These are phyloP conservation scores for Pachycephala philippinensis DNA, from an alignment of 2,113 vertebrate species.

Conservation along the genomic window DNA sequence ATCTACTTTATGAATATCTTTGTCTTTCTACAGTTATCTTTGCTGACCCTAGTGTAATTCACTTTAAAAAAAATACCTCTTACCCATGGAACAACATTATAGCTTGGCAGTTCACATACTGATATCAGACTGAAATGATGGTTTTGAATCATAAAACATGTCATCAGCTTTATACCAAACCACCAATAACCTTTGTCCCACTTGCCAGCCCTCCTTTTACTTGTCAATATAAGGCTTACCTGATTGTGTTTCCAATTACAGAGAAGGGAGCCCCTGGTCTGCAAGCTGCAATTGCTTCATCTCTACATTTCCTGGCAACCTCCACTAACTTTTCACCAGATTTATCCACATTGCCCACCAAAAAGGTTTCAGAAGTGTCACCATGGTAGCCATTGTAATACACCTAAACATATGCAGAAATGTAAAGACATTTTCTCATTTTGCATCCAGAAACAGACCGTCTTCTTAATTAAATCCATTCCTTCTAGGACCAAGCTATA, in stretches of 20 bases:
- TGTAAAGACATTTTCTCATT: slow-evolving; percentile 42
- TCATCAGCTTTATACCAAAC: slow-evolving; percentile 86
- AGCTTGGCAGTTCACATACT: slow-evolving; percentile 84
- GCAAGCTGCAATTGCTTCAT: slow-evolving; percentile 91
- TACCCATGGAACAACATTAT: slow-evolving; percentile 77
- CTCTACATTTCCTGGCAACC: slow-evolving; percentile 87
- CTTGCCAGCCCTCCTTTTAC: slow-evolving; percentile 81
- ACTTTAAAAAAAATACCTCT: slow-evolving; percentile 73
- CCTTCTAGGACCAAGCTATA: not conserved
- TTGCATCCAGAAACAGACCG: not conserved
- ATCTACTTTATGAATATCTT: slow-evolving; percentile 53
- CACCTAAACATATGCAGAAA: slow-evolving; percentile 79
- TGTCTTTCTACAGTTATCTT: slow-evolving; percentile 75
- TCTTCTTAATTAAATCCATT: slow-evolving; percentile 2
- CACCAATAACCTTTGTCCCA: slow-evolving; percentile 85
- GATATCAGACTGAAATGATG: slow-evolving; percentile 88
- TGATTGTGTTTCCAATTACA: slow-evolving; percentile 96
- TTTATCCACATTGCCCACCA: slow-evolving; percentile 89
- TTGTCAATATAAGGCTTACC: slow-evolving; percentile 83
- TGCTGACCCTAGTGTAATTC: slow-evolving; percentile 76
- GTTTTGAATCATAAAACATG: slow-evolving; percentile 88
- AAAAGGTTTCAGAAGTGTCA: slow-evolving; percentile 96
- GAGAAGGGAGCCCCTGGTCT: slow-evolving; percentile 85
- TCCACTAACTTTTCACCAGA: slow-evolving; percentile 83
- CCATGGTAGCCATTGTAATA: slow-evolving; percentile 96